Evolutionary conservation across 2,888 invertebrate genomes (phyloP), one percentile per base, ranked within the genome.

Genomic region (Drosophila cognata): DNA sequence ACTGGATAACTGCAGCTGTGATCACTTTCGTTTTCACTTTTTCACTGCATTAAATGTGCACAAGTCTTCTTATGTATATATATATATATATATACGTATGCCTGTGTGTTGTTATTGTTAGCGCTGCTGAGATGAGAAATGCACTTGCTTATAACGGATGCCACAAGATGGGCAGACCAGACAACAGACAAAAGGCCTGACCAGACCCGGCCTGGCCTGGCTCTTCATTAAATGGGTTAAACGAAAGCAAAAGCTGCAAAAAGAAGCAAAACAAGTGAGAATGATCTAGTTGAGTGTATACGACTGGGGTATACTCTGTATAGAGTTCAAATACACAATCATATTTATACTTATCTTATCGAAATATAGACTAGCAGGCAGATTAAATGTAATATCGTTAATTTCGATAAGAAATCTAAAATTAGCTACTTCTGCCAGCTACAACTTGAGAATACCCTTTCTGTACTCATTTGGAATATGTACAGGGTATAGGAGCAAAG

Each of bases 21-120:
- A 79, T 79, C 90, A 89, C 89, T 89, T 89, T 89, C 89, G 86
- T 91, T 89, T 89, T 89, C 89, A 89, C 89, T 91, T 89, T 89
- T 89, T 75, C 88, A 89, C 68, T 83, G 91, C 79, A 90, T 91
- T 89, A 88, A 85, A 87, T 76, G 82, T 74, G 74, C 78, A 73
- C 56, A 61, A 46, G 41, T 48, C 36, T 50, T 35, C 16, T 51
- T 50, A 31, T 36, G 43, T 50, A 18, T 41, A 35, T 11, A 41
- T 50, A 35, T 55, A 29, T 33, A 31, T 58, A 48, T 60, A 38
- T 53, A 29, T 52, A 21, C 0, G 52, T 48, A 41, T 56, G 60
- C 48, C 18, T 61, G 59, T 41, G 59, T 72, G 31, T 50, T 74
- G 70, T 66, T 79, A 69, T 71, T 72, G 73, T 75, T 78, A 63